A percentile compares a stretch with the other conserved stretches of the same genome.
These are phyloP conservation scores for Diceros bicornis DNA, from an alignment of 2,797 vertebrate species.

Conservation along the genomic window DNA sequence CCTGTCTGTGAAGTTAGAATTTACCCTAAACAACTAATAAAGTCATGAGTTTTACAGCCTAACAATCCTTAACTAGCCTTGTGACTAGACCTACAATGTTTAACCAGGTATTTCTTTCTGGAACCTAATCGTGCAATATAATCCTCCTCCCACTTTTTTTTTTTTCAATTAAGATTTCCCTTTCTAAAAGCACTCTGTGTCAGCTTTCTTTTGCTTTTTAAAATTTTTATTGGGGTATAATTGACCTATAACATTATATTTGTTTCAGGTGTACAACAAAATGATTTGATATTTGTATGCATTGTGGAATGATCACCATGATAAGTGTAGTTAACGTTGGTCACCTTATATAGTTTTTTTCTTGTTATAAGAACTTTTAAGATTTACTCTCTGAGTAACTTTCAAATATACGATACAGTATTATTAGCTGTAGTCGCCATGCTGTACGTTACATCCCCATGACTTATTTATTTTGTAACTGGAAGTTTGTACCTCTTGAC, in stretches of 20 bases:
- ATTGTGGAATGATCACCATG: background rate
- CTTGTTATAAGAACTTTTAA: background rate
- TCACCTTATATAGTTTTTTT: background rate
- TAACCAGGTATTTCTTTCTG: background rate
- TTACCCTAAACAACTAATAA: constrained; percentile 19
- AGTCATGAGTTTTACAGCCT: background rate
- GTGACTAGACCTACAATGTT: background rate
- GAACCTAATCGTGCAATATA: background rate
- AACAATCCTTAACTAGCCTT: background rate
- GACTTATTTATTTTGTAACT: background rate
- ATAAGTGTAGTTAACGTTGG: background rate
- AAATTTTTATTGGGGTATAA: background rate
- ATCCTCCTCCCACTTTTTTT: background rate
- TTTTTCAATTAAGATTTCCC: background rate
- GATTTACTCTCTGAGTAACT: background rate
- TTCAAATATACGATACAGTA: background rate
- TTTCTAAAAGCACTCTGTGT: background rate
- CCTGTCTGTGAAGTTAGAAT: background rate
- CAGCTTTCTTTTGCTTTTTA: background rate
- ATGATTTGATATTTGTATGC: background rate
- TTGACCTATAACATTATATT: background rate
- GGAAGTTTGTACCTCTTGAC: background rate
- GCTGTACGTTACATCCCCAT: background rate
- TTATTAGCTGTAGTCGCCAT: background rate
- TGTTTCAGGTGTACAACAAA: background rate